phyloP scores from a whole-genome alignment of 2,888 invertebrate species.

The Dioctria linearis region DNA sequence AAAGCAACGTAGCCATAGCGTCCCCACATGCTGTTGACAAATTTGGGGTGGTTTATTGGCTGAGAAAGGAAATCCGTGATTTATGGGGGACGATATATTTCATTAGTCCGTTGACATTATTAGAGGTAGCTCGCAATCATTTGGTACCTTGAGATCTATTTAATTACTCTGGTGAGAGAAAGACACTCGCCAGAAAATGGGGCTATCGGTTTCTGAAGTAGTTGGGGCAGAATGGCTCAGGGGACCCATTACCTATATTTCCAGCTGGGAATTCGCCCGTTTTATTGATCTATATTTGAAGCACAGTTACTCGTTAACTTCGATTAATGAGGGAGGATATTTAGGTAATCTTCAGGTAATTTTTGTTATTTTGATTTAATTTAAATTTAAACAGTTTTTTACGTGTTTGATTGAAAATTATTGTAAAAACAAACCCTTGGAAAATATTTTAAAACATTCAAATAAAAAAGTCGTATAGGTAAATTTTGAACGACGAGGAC shows the following conservation, averaged over 20 bases:
- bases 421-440: too few relatives aligned
- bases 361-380: too few relatives aligned
- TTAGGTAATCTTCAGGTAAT: too few relatives aligned
- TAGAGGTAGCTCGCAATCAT: slow-evolving; percentile 31
- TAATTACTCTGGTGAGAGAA: slow-evolving; percentile 41
- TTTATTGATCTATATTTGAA: background rate
- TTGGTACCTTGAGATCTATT: slow-evolving; percentile 47
- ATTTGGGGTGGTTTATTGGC: slow-evolving; percentile 59
- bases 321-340: background rate
- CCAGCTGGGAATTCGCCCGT: background rate
- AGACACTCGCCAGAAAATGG: background rate
- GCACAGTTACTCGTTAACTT: background rate
- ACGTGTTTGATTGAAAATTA: too few relatives aligned
- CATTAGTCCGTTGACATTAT: slow-evolving; percentile 53
- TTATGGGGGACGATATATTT: slow-evolving; percentile 58
- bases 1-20: background rate
- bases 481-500: too few relatives aligned
- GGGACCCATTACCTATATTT: slow-evolving; percentile 7
- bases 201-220: slow-evolving; percentile 9
- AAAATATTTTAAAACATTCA: too few relatives aligned
- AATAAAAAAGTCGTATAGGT: too few relatives aligned
- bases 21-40: slow-evolving; percentile 53
- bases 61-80: slow-evolving; percentile 60
- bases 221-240: slow-evolving; percentile 2
- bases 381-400: too few relatives aligned